Base-by-base conservation (phyloP, 2,797 vertebrate species). In the Poecilia picta region DNA sequence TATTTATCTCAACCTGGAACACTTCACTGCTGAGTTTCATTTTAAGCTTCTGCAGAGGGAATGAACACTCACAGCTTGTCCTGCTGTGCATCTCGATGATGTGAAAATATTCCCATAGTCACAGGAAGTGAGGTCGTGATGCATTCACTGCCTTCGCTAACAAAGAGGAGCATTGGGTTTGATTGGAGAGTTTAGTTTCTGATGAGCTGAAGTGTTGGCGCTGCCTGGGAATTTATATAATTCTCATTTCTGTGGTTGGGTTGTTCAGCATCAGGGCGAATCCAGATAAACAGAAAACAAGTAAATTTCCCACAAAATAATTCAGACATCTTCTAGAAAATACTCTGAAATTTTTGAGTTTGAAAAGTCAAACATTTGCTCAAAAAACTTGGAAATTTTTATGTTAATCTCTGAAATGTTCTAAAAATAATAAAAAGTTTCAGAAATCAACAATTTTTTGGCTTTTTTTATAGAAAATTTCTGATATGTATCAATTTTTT, bases 81-180 rank as follows among this genome's bases (percentile, higher is more conserved):
- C 76, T 10, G 80, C 83, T 82, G 89, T 1, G 82, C 66, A 73
- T 82, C 81, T 89, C n/a, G 55, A 72, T 41, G 77, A 84, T 70
- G 91, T 88, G 83, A 47, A 71, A 82, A 78, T 81, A 57, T 83
- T 82, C 82, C 78, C 74, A 18, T 33, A 36, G 74, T 87, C 84
- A 68, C 80, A 39, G 73, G 81, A 73, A 59, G 25, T 4, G 36
- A 28, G 46, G 80, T 72, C 6, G 47, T 4, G 74, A 66, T 73
- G 79, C 31, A 45, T 78, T 76, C 11, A 16, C 71, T 5, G 73
- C 83, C n/a, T 49, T n/a, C 16, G 31, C 59, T 20, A 18, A 36
- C 20, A n/a, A 59, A 59, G 5, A 59, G 13, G 16, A 39, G 64
- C 18, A 25, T 12, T 23, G 36, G 36, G 62, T 36, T 39, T 66